These are phyloP conservation scores for Drosophila mimica DNA, from an alignment of 2,888 invertebrate species.

Conservation along the genomic window DNA sequence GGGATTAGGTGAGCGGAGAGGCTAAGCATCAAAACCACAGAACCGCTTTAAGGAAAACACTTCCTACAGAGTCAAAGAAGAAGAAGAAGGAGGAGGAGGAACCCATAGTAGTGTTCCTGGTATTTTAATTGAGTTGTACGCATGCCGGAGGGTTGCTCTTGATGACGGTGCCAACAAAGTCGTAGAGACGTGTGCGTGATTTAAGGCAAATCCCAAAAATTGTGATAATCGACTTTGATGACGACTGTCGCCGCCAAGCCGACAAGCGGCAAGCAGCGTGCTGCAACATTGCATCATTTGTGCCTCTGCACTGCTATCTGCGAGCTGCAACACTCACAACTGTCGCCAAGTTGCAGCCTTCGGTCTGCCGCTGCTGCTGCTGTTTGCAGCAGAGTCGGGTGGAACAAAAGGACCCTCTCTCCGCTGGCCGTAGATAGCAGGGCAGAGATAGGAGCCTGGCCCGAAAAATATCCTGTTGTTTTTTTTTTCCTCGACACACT, in stretches of 20 bases:
- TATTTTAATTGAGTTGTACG: conserved; percentile 79
- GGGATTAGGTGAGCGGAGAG: conserved; percentile 66
- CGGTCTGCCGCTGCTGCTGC: conserved; percentile 5
- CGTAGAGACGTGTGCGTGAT: conserved; percentile 70
- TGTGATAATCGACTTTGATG: conserved; percentile 78
- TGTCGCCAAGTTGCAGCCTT: conserved; percentile 31
- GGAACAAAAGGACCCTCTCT: conserved; percentile 27
- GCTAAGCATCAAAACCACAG: conserved; percentile 71
- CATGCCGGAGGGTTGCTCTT: conserved; percentile 32
- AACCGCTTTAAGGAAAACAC: conserved; percentile 60
- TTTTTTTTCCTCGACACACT: conserved; percentile 31
- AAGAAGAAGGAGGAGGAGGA: not conserved
- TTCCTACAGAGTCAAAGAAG: conserved; percentile 30
- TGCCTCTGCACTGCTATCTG: conserved; percentile 9
- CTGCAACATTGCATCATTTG: conserved; percentile 13
- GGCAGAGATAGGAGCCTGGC: conserved; percentile 29
- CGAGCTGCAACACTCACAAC: conserved; percentile 45
- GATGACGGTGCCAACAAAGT: conserved; percentile 19
- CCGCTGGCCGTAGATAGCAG: conserved; percentile 19
- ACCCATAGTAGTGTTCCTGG: conserved; percentile 41
- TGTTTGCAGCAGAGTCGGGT: conserved; percentile 5
- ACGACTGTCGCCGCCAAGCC: conserved; percentile 47
- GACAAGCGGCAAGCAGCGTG: conserved; percentile 22
- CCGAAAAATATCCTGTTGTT: conserved; percentile 70
- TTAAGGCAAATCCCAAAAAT: conserved; percentile 75